Base-by-base conservation (phyloP, 1,140 invertebrate genomes). In the Diorhabda sublineata region DNA sequence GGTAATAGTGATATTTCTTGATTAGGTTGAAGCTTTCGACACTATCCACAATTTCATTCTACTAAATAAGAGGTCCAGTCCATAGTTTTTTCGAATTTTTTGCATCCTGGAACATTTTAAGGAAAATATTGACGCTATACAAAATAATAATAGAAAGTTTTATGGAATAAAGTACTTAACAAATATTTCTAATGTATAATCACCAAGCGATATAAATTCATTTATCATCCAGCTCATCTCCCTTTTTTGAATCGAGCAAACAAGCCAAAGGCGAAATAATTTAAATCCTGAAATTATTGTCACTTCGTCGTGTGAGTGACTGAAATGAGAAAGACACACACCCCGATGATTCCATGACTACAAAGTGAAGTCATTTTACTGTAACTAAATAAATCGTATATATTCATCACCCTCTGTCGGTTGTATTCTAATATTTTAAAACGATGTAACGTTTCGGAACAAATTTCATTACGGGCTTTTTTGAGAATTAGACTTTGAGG, bases 201-300 rank as follows among this genome's bases (percentile, higher is more conserved):
- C 52, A 64, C 45, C 63, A 57, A 64, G 43, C 63, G 26, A 11
- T 42, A 52, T 64, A 64, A 64, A 64, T 64, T 64, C 43, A 11
- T 64, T 64, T 64, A 26, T 8, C 42, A 64, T 42, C 52, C 45
- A 42, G 26, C n/a, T 42, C 57, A 11, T 58, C 58, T 66, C 65
- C 65, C 65, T 45, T 45, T 47, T 42, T 43, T 41, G 59, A 26
- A 41, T 42, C 43, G 26, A 11, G 52, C 47, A 43, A 42, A 45
- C 9, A 56, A 42, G 60, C 65, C 62, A 42, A 26, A 58, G 70
- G 74, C 74, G 67, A 75, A 70, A 62, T 43, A 41, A 75, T 75
- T 75, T 75, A 73, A 75, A 75, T 75, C 70, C 71, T 67, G 69
- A 73, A 73, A 75, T 75, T 75, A 75, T 75, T 75, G 74, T 75